These are phyloP conservation scores for Stigmatopora nigra DNA, from an alignment of 2,113 vertebrate genomes.

Conservation along the genomic window DNA sequence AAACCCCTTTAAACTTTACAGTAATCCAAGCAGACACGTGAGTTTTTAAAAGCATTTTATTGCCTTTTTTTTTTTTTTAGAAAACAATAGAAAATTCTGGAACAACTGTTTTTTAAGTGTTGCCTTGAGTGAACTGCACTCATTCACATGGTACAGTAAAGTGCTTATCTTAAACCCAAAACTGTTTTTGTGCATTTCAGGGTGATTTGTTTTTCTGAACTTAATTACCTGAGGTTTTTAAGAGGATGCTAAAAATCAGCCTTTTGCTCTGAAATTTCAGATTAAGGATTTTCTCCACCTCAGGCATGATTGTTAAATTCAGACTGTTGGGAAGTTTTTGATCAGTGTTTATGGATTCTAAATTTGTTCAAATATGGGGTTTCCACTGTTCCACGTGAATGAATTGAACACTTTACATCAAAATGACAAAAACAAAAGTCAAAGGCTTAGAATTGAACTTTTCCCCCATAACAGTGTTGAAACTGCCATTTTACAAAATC, in stretches of 20 bases:
- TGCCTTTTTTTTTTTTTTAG: constrained; percentile 74
- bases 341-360: constrained; percentile 41
- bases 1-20: background rate
- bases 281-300: constrained; percentile 21
- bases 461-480: constrained; percentile 51
- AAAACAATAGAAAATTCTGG: constrained; percentile 97
- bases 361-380: constrained; percentile 42
- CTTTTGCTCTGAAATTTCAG: constrained; percentile 13
- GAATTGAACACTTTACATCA: constrained; percentile 46
- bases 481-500: constrained; percentile 35
- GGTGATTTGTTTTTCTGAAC: constrained; percentile 37
- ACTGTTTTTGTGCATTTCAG: constrained; percentile 51
- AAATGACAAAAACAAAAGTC: constrained; percentile 44
- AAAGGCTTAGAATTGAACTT: constrained; percentile 30
- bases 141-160: constrained; percentile 89
- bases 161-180: constrained; percentile 81
- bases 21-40: background rate
- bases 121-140: constrained; percentile 78
- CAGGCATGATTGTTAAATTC: constrained; percentile 18
- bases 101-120: constrained; percentile 72
- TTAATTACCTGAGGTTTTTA: constrained; percentile 37
- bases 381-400: constrained; percentile 38
- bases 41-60: constrained; percentile 81
- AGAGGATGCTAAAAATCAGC: constrained; percentile 45
- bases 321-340: constrained; percentile 29